phyloP scores from a whole-genome alignment of 2,797 vertebrate species.

The Gymnodraco acuticeps region DNA sequence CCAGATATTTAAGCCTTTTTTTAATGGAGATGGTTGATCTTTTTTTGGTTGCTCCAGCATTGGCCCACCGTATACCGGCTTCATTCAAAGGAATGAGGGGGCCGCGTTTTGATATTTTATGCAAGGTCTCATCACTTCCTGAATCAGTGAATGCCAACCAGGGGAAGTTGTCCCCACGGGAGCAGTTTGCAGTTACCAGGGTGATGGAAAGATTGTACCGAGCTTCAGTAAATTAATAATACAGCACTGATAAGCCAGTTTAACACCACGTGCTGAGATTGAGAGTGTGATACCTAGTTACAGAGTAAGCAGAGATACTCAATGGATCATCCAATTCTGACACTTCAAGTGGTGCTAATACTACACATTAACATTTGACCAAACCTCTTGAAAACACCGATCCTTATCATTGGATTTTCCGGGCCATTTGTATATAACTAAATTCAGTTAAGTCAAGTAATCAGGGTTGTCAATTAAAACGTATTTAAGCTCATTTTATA shows the following conservation, averaged over 20 bases:
- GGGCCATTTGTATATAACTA: not conserved
- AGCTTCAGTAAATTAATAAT: not conserved
- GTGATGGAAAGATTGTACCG: conserved; percentile 4
- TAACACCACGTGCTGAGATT: not conserved
- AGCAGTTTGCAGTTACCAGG: conserved; percentile 17
- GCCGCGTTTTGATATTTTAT: conserved; percentile 8
- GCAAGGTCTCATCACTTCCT: conserved; percentile 7
- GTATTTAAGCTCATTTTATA: not conserved
- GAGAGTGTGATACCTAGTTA: not conserved
- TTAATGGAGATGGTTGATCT: not conserved
- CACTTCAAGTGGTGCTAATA: not conserved
- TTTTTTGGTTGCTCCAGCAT: conserved; percentile 1
- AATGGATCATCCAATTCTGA: not conserved
- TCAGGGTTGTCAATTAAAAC: not conserved
- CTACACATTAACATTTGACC: not conserved
- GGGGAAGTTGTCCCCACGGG: conserved; percentile 22
- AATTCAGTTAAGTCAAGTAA: not conserved
- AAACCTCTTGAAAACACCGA: not conserved
- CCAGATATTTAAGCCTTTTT: not conserved
- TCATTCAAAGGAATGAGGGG: conserved; percentile 46
- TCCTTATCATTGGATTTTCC: not conserved
- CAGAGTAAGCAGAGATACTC: not conserved
- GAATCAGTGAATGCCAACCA: conserved; percentile 25
- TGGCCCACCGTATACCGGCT: conserved; percentile 19
- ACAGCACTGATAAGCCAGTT: not conserved